Evolutionary conservation across 2,888 invertebrate species (phyloP), one percentile per base, ranked within the genome.

Genomic region (Trimorus sp.): DNA sequence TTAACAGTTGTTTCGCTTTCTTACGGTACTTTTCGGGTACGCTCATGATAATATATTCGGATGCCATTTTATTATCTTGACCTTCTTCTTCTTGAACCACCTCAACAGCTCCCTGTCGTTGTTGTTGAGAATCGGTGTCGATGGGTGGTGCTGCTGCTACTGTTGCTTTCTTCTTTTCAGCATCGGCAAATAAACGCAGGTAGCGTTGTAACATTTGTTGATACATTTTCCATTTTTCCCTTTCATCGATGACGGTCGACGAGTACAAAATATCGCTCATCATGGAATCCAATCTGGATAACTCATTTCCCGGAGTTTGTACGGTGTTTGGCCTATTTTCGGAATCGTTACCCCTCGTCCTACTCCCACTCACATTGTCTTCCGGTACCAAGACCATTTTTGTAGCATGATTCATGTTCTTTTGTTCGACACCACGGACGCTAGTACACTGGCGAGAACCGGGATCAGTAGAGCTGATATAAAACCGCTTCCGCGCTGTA

Each of bases 171-270:
- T n/a, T n/a, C 6, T 38, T 38, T 38, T 38, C 8, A 38, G 38
- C 38, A 38, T 38, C 38, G 38, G n/a, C n/a, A n/a, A n/a, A n/a
- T n/a, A n/a, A n/a, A n/a, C n/a, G n/a, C n/a, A 38, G 38, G 38
- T 38, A 38, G 15, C 59, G 59, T 45, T 40, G 4, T 6, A 60
- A 48, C 8, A 48, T 77, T n/a, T 74, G 59, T 59, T 77, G 37
- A 62, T 82, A 84, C 0, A 74, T 36, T 0, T 59, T 9, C 73
- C 82, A 83, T 54, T 82, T 82, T 54, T 82, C 79, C n/a, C 56
- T 14, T n/a, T 83, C 79, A 37, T 71, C 48, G 26, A 38, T 76
- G 54, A 71, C 56, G 1, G 53, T 48, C 1, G 26, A 1, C 16
- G 77, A 70, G n/a, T 82, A 45, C 16, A 82, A 75, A 70, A 82